Evolutionary conservation across 2,888 invertebrate genomes (phyloP), one percentile per base, ranked within the genome.

Genomic region (Drosophila prolongata): DNA sequence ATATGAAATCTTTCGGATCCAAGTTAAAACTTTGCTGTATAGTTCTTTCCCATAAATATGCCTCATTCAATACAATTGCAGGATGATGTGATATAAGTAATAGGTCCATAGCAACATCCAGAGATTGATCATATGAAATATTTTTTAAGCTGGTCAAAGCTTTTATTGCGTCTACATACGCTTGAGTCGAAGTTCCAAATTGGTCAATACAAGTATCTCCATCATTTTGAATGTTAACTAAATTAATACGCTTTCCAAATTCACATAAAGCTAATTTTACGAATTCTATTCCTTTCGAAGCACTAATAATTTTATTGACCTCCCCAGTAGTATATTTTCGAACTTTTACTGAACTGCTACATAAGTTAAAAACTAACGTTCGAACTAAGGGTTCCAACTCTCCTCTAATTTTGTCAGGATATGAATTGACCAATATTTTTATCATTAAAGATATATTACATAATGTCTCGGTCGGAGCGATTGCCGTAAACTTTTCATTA

Each of bases 61-160:
- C 93, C 76, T 94, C 93, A 30, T 93, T 92, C 24, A 93, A 92
- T 27, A 93, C 93, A 42, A 96, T 94, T 42, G 94, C 93, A 1
- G 96, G 96, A 92, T 97, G 96, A 92, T 98, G 97, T 54, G 95
- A 94, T 44, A 96, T 94, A 13, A 95, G 93, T 30, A 98, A 91
- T 6, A 95, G 93, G 65, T 95, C 95, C 60, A 96, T 90, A 0
- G 95, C 95, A 50, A 97, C 91, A 9, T 92, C 89, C 77, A 95
- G 93, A 0, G 94, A 93, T 89, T 96, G 95, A 6, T 75, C 70
- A 34, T 70, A 62, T 1, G 87, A 75, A 11, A 91, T 82, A 46
- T 86, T 78, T 35, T 90, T 78, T 60, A 90, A 73, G 5, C 76
- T 72, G 56, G 91, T 91, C 24, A 92, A 75, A 14, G 84, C 79